Conservation (phyloP, 2,797 vertebrate species). For the Enteromius unitaeniatus region DNA sequence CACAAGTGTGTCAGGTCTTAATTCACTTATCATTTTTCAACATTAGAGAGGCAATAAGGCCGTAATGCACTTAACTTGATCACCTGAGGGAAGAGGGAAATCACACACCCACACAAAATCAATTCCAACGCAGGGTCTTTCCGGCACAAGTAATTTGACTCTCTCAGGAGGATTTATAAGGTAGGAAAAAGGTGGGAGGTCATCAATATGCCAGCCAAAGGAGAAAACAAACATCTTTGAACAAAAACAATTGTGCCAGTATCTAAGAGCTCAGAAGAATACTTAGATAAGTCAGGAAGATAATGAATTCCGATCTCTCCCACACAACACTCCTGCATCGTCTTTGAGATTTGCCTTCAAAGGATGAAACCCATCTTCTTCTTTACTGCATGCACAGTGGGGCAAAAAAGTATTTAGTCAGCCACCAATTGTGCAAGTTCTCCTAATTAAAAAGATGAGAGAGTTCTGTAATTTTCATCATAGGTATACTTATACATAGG, state of each 20-base stretch:
- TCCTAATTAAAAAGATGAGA: too few species aligned
- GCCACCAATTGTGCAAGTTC: too few species aligned
- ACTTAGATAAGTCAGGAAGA: constrained; percentile 44
- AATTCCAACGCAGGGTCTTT: constrained; percentile 52
- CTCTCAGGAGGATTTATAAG: constrained; percentile 23
- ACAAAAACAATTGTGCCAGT: constrained; percentile 23
- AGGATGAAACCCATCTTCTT: constrained; percentile 23
- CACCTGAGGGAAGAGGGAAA: constrained; percentile 47
- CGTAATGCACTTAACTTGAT: constrained; percentile 46
- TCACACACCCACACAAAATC: constrained; percentile 59
- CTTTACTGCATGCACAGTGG: neutral
- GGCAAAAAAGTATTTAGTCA: too few species aligned
- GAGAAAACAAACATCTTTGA: constrained; percentile 28
- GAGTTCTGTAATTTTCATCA: too few species aligned
- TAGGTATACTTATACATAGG: too few species aligned
- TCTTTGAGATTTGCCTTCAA: constrained; percentile 55
- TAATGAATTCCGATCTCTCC: constrained; percentile 57
- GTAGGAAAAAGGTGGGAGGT: constrained; percentile 38
- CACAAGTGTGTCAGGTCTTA: neutral
- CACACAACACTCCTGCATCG: constrained; percentile 43
- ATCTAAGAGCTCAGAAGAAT: constrained; percentile 17
- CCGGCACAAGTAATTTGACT: constrained; percentile 52
- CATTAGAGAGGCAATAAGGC: neutral
- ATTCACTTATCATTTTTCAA: neutral
- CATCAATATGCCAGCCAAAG: constrained; percentile 15